Base-by-base conservation (phyloP, 2,797 vertebrate species). In the Danio jaintianensis region DNA sequence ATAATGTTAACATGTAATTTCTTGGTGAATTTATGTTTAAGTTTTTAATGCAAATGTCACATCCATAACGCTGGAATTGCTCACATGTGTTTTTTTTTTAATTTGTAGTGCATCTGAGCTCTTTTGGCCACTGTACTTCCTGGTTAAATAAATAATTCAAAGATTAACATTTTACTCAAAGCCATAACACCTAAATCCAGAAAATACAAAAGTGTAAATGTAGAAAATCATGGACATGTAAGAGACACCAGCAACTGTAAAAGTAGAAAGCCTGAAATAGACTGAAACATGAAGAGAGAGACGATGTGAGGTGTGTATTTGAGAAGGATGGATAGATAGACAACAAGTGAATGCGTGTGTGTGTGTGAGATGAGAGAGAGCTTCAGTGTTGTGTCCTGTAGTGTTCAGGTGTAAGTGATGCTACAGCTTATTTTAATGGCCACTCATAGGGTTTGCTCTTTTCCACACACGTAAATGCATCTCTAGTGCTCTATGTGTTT, bases 331-430 rank as follows among this genome's bases (percentile, higher is more conserved):
- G 45, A 53, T 48, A 61, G 56, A 50, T 61, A 56, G 43, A 74
- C 22, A 43, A 42, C 15, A 9, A 56, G 8, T 70, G 76, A 20
- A 16, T 11, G 70, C 7, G 64, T 58, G 59, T 69, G 9, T 69
- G 64, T 67, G 43, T 22, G 43, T 22, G 45, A 45, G 66, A 63
- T n/a, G n/a, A n/a, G 29, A 29, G 68, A 66, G 55, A 13, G 48
- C 43, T 63, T 43, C 22, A 61, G 63, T 52, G 76, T 43, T 68
- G 15, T 75, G 69, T 43, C 71, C 74, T 38, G 55, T 81, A 84
- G 74, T 67, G 79, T 71, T 82, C 68, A 75, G 73, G 80, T 63
- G 48, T 82, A 81, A 85, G 76, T 84, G 82, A 82, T 76, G 76
- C 76, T 82, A 70, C 52, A 70, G 52, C 61, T 72, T 78, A 68